Base-by-base conservation (phyloP, 1,140 invertebrate species). In the Orchesella cincta region DNA sequence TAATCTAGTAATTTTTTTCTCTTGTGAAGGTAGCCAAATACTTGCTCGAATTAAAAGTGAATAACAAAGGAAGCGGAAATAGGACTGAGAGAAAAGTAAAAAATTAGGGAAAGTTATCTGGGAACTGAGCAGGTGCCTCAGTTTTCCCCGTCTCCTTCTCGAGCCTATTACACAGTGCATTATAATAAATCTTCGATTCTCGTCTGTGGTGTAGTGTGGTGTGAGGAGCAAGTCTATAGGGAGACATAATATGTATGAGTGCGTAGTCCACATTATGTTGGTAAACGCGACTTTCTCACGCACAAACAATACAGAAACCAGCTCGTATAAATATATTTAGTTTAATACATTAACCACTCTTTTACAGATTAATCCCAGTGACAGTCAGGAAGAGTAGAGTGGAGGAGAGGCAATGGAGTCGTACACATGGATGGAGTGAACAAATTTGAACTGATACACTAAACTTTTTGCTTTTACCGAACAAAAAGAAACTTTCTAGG, bases 281-380 rank as follows among this genome's bases (percentile, higher is more conserved):
- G 3, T 8, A 57, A 57, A 57, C 54, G 54, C 26, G 54, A 57
- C 54, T 57, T 57, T 57, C 54, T 18, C 54, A 57, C 54, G 54
- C 54, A 57, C 54, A 57, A 57, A 57, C 54, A 46, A 46, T 46
- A 46, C 18, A n/a, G n/a, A n/a, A n/a, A n/a, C n/a, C n/a, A n/a
- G n/a, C n/a, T n/a, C n/a, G n/a, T n/a, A n/a, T n/a, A n/a, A n/a
- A n/a, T n/a, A n/a, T n/a, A n/a, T n/a, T n/a, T n/a, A n/a, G n/a
- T n/a, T 12, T 12, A 57, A 57, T 8, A 18, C 39, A 46, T 8
- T 46, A 46, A 5, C 5, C 5, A 46, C 39, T 46, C 18, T 46
- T 46, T 18, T 46, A 46, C 39, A 18, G 39, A 46, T 46, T 46
- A 46, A 46, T 46, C 18, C 39, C 39, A 46, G 18, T 46, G 39